Evolutionary conservation across 2,888 invertebrate genomes (phyloP), one percentile per base, ranked within the genome.

Genomic region (Eristalis pertinax): DNA sequence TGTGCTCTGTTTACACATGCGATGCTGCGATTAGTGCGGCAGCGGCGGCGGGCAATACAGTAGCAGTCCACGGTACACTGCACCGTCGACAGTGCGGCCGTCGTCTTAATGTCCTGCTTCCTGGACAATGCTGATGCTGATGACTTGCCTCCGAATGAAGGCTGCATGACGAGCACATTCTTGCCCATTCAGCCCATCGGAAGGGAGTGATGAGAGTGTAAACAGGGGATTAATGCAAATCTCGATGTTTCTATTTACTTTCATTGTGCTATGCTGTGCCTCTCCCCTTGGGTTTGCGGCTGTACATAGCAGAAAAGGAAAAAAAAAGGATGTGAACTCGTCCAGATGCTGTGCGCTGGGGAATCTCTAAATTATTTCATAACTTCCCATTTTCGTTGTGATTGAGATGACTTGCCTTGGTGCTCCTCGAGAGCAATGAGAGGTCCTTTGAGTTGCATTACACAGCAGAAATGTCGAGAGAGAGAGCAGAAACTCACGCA

Each of bases 181-280:
- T 32, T 56, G 41, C 24, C 11, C n/a, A 10, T 60, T 58, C 65
- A n/a, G 56, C 8, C 56, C 56, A 38, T 56, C 60, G 26, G 26
- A 80, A 76, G 76, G 81, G 81, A 85, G 68, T 63, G 81, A 76
- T 64, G 84, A 84, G 50, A 50, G 70, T 81, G 76, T 76, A 81
- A 81, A 84, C 84, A 84, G 67, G 81, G 84, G 84, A 85, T 85
- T 85, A 85, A 81, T 85, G 76, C 84, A 85, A 85, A 81, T 50
- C 50, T 85, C 76, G 76, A 68, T 77, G 60, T 84, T 83, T 83
- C 68, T 63, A 72, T 73, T 72, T 73, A 80, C 65, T 64, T 63
- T 35, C n/a, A 60, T 60, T 62, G 26, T 67, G 15, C 74, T 24
- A 0, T 32, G 32, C 32, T 32, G 32, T 32, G 26, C 68, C 79